Conservation (phyloP, 2,113 vertebrate genomes). For the Thymallus thymallus region DNA sequence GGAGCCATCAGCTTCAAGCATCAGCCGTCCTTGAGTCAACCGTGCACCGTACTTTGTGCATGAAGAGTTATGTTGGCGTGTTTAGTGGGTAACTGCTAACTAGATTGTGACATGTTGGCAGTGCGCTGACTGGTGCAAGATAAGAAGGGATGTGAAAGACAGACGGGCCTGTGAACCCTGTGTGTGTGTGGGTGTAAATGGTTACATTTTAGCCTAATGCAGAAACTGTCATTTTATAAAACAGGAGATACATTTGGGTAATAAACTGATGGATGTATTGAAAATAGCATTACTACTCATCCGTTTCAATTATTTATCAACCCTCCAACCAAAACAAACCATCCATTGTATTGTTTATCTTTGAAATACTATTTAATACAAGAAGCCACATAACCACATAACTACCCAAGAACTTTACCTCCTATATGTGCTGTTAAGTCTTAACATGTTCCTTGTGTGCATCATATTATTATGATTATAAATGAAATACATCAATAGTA, state of each 20-base stretch:
- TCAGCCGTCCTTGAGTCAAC: too few species aligned
- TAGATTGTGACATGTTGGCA: constrained; percentile 61
- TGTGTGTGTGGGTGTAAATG: constrained; percentile 32
- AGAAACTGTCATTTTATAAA: constrained; percentile 41
- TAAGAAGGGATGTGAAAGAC: constrained; percentile 18
- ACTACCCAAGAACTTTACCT: too few species aligned
- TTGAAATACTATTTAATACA: not conserved
- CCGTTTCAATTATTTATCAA: constrained; percentile 17
- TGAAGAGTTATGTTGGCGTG: constrained; percentile 4
- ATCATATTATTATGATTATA: too few species aligned
- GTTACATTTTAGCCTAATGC: constrained; percentile 42
- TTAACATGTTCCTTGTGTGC: too few species aligned
- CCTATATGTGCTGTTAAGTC: too few species aligned
- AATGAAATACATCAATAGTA: not conserved
- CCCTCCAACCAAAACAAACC: too few species aligned
- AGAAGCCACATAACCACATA: too few species aligned
- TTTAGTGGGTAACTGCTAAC: constrained; percentile 46
- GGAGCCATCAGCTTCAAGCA: too few species aligned
- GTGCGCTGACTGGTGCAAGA: constrained; percentile 40
- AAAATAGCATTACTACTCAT: constrained; percentile 5
- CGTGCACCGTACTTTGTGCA: too few species aligned
- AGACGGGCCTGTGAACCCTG: too few species aligned
- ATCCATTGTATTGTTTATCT: not conserved
- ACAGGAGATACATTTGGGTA: constrained; percentile 19
- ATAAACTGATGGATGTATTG: constrained; percentile 25